These are phyloP conservation scores for Callospermophilus lateralis DNA, from an alignment of 2,113 vertebrate species.

Conservation along the genomic window DNA sequence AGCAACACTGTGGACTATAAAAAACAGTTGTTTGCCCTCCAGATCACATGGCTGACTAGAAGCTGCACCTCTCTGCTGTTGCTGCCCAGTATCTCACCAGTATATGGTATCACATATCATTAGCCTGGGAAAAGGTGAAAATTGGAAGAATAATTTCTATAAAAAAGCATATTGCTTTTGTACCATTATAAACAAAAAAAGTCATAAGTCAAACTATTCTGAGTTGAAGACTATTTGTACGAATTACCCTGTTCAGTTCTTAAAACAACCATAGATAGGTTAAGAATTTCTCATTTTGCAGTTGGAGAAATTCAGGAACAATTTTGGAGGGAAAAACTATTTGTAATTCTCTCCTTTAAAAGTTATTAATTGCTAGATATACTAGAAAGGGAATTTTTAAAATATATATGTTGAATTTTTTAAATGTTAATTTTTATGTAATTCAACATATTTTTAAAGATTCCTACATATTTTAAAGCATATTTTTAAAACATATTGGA, in stretches of 20 bases:
- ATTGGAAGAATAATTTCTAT: neutral
- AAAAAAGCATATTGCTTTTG: neutral
- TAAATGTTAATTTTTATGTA: constrained; percentile 8
- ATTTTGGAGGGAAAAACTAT: neutral
- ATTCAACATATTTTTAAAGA: neutral
- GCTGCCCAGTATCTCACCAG: neutral
- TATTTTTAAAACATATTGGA: neutral
- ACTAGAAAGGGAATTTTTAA: neutral
- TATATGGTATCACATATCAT: too few species aligned
- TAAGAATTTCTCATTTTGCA: neutral
- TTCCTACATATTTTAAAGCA: neutral
- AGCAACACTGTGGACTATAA: neutral
- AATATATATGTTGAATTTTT: neutral
- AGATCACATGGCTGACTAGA: neutral
- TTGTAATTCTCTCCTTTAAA: constrained; percentile 2
- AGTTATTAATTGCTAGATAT: neutral
- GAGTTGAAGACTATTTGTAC: neutral
- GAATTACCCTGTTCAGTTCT: neutral
- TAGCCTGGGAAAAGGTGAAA: neutral
- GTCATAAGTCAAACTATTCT: too few species aligned
- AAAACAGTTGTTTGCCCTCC: neutral
- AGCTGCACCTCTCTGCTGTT: too few species aligned
- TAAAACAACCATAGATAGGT: neutral
- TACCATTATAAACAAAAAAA: neutral
- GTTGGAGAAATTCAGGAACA: neutral